Base-by-base conservation (phyloP, 2,113 vertebrate genomes). In the Catharus bicknelli region DNA sequence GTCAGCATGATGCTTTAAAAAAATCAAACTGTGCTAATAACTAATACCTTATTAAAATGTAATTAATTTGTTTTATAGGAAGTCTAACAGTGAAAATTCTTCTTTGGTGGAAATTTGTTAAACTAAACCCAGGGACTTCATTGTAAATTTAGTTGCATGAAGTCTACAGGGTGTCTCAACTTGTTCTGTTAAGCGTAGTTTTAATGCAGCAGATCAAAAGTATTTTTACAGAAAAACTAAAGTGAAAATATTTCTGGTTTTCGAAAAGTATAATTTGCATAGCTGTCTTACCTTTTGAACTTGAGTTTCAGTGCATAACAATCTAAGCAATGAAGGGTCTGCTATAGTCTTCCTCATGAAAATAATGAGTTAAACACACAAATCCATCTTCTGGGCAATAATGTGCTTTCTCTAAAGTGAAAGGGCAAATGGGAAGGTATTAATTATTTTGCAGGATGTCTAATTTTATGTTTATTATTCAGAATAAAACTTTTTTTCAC, bases 151-250 rank as follows among this genome's bases (percentile, higher is more conserved):
- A 69, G 34, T 78, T 78, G 68, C 29, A 66, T 82, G 45, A 83
- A 95, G 40, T 88, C 67, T 91, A 48, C 43, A 50, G 7, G 94
- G 8, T 77, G 94, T 93, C 76, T 89, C 88, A 91, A 84, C 91
- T 95, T 96, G 81, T 75, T 89, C 34, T 77, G 48, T 59, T 89
- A 54, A 45, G 6, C 38, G 23, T 51, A 62, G 86, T 93, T 90
- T 93, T 83, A 92, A 86, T 64, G 40, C 38, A 75, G 68, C 21
- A 86, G 86, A 91, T 22, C 38, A 84, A 94, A 90, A 74, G 18
- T 82, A 63, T 63, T 94, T 91, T 78, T 62, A 36, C 27, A 75
- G 68, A 82, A 87, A 95, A 89, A 59, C 16, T 36, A 8, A 83
- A 55, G 9, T 45, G 51, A 78, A 94, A 88, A 61, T 83, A 77